phyloP scores from a whole-genome alignment of 2,888 invertebrate genomes.

The Gymnoscelis rufifasciata region DNA sequence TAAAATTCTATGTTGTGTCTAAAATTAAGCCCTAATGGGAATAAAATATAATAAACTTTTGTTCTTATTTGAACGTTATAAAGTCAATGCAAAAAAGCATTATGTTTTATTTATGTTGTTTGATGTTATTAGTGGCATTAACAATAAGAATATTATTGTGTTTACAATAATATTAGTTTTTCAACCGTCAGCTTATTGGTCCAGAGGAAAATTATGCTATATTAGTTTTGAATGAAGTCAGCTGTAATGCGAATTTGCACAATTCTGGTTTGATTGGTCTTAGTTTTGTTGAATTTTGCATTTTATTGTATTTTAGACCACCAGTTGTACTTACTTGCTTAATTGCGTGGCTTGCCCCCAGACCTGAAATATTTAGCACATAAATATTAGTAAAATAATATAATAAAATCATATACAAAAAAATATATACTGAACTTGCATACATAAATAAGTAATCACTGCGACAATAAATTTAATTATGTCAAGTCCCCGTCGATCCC shows the following conservation, averaged over 20 bases:
- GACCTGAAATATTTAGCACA: slow-evolving; percentile 23
- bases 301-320: slow-evolving; percentile 27
- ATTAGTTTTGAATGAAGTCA: slow-evolving; percentile 28
- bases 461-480: too few relatives aligned
- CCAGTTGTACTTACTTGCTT: slow-evolving; percentile 42
- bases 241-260: slow-evolving; percentile 26
- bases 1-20: slow-evolving; percentile 32
- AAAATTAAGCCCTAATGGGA: slow-evolving; percentile 29
- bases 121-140: slow-evolving; percentile 8
- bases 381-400: neutral
- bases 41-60: slow-evolving; percentile 34
- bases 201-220: slow-evolving; percentile 39
- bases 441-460: too few relatives aligned
- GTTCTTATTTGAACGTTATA: slow-evolving; percentile 31
- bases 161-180: slow-evolving; percentile 11
- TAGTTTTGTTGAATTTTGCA: slow-evolving; percentile 25
- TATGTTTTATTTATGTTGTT: slow-evolving; percentile 26
- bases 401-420: neutral
- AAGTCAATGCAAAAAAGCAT: slow-evolving; percentile 33
- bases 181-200: slow-evolving; percentile 36
- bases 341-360: slow-evolving; percentile 36
- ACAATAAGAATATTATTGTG: slow-evolving; percentile 8
- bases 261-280: slow-evolving; percentile 32
- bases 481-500: too few relatives aligned
- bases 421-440: too few relatives aligned